These are phyloP conservation scores for Natrix natrix DNA, from an alignment of 2,797 vertebrate genomes.

Conservation along the genomic window DNA sequence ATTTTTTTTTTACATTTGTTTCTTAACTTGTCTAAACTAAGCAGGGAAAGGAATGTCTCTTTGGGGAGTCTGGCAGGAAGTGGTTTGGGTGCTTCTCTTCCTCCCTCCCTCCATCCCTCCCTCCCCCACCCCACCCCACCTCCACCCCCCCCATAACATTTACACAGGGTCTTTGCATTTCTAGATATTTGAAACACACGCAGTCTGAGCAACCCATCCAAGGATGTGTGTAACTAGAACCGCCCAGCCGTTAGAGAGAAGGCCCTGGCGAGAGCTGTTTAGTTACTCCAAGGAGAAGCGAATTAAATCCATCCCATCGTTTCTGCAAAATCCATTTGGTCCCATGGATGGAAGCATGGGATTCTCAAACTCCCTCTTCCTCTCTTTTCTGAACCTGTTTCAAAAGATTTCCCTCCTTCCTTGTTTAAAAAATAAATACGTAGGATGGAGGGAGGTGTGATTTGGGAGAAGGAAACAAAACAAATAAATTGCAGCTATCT, in stretches of 20 bases:
- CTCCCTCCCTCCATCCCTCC: neutral
- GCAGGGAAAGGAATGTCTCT: conserved; percentile 34
- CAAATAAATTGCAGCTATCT: neutral
- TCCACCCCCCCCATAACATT: neutral
- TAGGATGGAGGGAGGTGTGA: neutral
- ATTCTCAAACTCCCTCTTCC: neutral
- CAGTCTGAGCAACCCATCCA: neutral
- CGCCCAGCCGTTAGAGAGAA: neutral
- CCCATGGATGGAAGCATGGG: neutral
- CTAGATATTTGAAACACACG: neutral
- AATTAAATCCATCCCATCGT: neutral
- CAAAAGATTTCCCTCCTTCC: neutral
- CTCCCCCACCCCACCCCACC: neutral
- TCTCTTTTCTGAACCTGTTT: neutral
- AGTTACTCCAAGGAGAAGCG: neutral
- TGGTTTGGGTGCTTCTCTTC: conserved; percentile 5
- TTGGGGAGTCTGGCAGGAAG: conserved; percentile 32
- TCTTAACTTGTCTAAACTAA: conserved; percentile 33
- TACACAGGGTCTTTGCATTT: neutral
- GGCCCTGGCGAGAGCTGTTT: neutral
- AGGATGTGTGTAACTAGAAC: neutral
- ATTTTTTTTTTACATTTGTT: conserved; percentile 5
- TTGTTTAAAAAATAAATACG: neutral
- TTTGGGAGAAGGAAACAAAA: neutral
- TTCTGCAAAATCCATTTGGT: neutral